Base-by-base conservation (phyloP, 1,140 invertebrate species). In the Meloidogyne chitwoodi region DNA sequence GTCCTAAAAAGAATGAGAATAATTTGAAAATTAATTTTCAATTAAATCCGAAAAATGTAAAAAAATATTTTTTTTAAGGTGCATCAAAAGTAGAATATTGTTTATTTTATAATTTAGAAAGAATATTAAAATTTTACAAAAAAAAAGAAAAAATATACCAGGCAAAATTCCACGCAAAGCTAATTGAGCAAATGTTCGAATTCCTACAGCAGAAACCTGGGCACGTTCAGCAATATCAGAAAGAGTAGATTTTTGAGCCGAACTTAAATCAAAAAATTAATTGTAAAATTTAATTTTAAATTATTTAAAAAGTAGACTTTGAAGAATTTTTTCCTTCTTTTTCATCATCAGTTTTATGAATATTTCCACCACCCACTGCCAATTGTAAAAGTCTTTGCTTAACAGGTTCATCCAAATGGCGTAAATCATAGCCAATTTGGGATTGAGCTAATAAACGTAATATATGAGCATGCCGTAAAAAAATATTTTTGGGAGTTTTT, bases 111-210 rank as follows among this genome's bases (percentile, higher is more conserved):
- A 3, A 31, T 3, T 31, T 31, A 6, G 29, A 31, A 6, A 6
- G 6, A 48, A 48, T 48, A 48, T n/a, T 48, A 1, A 48, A 48
- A 44, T 16, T 19, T 14, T 41, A 41, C 2, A 12, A 11, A 10
- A 41, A 48, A 48, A 48, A 19, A 48, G 12, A 16, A 14, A 48
- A 48, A 48, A 48, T 3, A n/a, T 56, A 56, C n/a, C 48, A 16
- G 77, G 77, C 24, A 66, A 78, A 41, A 79, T 63, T 62, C 77
- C 77, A 27, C 68, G 19, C 14, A 61, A 68, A 41, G 75, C 75
- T 16, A 78, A 63, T 70, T 80, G 22, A n/a, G 71, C 12, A 65
- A 78, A 78, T 11, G 77, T 80, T 41, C 80, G 38, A 71, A 78
- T 56, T 19, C 77, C 77, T 41, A 48, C 77, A 10, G 68, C 67